phyloP scores from a whole-genome alignment of 1,140 invertebrate genomes.

The Drosophila athabasca region DNA sequence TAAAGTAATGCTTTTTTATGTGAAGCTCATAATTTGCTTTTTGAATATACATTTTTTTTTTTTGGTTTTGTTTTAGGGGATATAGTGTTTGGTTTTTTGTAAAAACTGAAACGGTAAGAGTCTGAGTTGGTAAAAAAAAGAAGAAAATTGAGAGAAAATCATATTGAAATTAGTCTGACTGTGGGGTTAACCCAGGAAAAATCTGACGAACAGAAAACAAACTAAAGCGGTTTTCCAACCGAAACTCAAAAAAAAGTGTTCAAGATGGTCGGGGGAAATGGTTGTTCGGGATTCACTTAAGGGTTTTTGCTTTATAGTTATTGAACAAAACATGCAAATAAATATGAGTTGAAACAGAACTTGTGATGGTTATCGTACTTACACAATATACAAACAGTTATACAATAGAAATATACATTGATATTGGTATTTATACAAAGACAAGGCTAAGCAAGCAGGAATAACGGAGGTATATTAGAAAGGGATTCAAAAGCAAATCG shows the following conservation, averaged over 20 bases:
- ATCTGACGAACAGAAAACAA: conserved; percentile 33
- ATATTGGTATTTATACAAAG: conserved; percentile 16
- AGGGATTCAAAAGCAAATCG: conserved; percentile 45
- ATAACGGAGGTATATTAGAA: conserved; percentile 14
- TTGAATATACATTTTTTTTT: conserved; percentile 57
- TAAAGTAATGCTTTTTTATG: conserved; percentile 56
- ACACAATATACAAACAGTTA: conserved; percentile 39
- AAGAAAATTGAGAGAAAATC: conserved; percentile 52
- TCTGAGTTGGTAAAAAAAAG: conserved; percentile 48
- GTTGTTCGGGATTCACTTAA: conserved; percentile 34
- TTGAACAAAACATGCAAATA: conserved; percentile 61
- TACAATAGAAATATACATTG: conserved; percentile 8
- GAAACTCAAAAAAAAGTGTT: conserved; percentile 52
- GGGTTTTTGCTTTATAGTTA: conserved; percentile 39
- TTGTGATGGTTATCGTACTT: conserved; percentile 42
- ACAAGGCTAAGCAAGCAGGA: conserved; percentile 50
- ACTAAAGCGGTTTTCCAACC: conserved; percentile 19
- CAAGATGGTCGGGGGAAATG: conserved; percentile 58
- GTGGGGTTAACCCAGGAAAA: conserved; percentile 39
- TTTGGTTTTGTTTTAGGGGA: conserved; percentile 38
- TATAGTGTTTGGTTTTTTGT: conserved; percentile 52
- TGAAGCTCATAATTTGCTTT: conserved; percentile 59
- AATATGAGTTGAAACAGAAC: conserved; percentile 54
- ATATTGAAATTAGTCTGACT: conserved; percentile 51
- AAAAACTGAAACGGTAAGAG: conserved; percentile 50